Evolutionary conservation across 2,888 invertebrate species (phyloP), one percentile per base, ranked within the genome.

Genomic region (Drosophila antonietae): DNA sequence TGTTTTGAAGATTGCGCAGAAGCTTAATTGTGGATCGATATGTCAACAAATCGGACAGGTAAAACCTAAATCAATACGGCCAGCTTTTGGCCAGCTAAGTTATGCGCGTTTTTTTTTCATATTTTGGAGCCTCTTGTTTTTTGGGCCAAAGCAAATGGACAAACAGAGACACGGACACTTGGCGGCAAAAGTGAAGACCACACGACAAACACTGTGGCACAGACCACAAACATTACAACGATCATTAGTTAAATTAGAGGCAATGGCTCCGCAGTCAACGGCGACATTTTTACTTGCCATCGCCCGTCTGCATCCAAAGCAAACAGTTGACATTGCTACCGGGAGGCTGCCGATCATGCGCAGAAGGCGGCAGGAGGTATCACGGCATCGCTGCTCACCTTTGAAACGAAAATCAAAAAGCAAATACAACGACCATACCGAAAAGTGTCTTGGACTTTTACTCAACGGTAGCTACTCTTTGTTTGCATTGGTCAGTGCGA

Each of bases 241-340:
- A 80, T 90, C 90, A 90, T 90, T 90, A 90, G 90, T 78, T 90
- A 87, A 90, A 90, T 90, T 90, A 90, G 87, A 76, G 73, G 78
- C 78, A 78, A 64, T 75, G 79, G 68, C 66, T 70, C 43, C 51
- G 62, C 33, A 35, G 58, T 66, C 47, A 44, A 3, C 39, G 39
- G 39, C 57, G 60, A 71, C 55, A 71, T 60, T 55, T 70, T 62
- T 44, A 47, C 57, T 62, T 53, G 46, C 8, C 23, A 46, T 23
- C 55, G 56, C 60, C 56, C 83, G 69, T 62, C 77, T 69, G 18
- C 57, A 61, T 35, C 33, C 58, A 69, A 69, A 55, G 64, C 69
- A 83, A 80, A 89, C 79, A 88, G 71, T 68, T 72, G 74, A 53
- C 68, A 76, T 57, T 74, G 90, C 90, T 90, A 89, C 90, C 90